Evolutionary conservation across 2,113 vertebrate genomes (phyloP).

Genomic region (Tyto alba): DNA sequence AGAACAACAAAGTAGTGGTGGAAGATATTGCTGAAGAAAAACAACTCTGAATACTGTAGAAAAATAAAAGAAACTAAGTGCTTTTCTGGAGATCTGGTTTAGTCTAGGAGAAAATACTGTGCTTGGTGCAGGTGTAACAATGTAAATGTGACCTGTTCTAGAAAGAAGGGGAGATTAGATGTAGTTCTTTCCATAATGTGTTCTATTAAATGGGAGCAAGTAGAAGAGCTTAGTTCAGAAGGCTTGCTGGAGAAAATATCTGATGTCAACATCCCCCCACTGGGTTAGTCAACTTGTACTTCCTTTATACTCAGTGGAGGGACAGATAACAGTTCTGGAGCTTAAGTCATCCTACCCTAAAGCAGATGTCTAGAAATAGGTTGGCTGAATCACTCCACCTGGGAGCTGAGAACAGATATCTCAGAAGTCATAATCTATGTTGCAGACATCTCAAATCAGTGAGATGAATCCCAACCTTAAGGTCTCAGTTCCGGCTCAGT

Average conservation of each 20-base stretch:
- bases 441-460: conserved; percentile 35
- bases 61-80: neutral
- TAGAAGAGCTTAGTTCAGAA: neutral
- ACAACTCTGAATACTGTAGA: neutral
- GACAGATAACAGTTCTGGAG: neutral
- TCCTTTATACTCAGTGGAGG: neutral
- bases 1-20: neutral
- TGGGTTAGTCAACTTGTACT: neutral
- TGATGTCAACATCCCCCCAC: neutral
- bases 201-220: neutral
- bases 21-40: neutral
- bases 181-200: neutral
- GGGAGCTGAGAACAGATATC: neutral
- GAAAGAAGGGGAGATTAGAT: neutral
- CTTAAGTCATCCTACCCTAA: conserved; percentile 10
- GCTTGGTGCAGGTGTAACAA: neutral
- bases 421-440: neutral
- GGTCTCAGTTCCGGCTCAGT: neutral
- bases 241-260: neutral
- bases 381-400: conserved; percentile 19
- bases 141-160: neutral
- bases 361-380: conserved; percentile 52
- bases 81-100: neutral
- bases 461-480: conserved; percentile 16
- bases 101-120: neutral